Evolutionary conservation across 2,888 invertebrate genomes (phyloP).

Genomic region (Heliconius cydno): DNA sequence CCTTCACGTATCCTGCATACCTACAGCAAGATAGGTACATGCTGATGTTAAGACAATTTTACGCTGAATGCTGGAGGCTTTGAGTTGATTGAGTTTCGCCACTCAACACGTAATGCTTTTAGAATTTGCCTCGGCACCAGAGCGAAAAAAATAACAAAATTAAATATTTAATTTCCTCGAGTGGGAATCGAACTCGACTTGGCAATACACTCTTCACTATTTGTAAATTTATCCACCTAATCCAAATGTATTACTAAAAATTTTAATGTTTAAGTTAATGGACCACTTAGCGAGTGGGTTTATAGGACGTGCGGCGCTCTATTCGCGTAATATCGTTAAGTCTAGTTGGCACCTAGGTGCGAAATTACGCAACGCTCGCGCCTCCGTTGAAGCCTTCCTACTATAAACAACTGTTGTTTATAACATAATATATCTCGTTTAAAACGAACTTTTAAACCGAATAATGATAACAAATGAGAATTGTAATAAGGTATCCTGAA

Average conservation of each 20-base stretch:
- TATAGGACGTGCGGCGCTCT: conserved; percentile 43
- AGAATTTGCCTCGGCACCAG: no score
- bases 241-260: background rate
- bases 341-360: conserved; percentile 70
- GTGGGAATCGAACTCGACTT: no score
- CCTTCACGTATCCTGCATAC: no score
- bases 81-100: no score
- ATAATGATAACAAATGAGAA: conserved; percentile 10
- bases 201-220: background rate
- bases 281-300: conserved; percentile 26
- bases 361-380: conserved; percentile 68
- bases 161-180: no score
- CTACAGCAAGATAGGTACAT: no score
- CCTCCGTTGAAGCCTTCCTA: conserved; percentile 41
- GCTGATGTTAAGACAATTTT: no score
- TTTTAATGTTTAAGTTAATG: conserved; percentile 6
- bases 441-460: background rate
- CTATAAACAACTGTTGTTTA: conserved; percentile 2
- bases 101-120: no score
- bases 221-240: background rate
- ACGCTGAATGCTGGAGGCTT: no score
- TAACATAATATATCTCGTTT: background rate
- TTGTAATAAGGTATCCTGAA: conserved; percentile 4
- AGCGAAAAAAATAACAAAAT: no score
- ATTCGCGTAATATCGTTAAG: conserved; percentile 49